Evolutionary conservation across 1,140 invertebrate genomes (phyloP).

Genomic region (Linepithema humile): DNA sequence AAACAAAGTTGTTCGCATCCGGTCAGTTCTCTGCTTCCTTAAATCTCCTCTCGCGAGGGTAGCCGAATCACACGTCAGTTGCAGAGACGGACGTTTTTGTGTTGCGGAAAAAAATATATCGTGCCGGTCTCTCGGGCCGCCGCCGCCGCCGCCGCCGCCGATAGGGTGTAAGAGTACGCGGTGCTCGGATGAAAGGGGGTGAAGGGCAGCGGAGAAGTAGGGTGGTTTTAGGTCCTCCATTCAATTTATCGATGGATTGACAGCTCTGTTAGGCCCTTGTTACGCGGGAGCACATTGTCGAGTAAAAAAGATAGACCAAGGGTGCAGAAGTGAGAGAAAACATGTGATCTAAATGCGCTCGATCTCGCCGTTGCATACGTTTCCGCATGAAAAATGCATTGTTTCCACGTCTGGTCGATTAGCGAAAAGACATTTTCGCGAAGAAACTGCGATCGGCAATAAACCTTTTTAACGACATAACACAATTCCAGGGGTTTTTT

Average conservation of each 20-base stretch:
- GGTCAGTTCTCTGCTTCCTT: constrained; percentile 71
- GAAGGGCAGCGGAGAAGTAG: constrained; percentile 67
- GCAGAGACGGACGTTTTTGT: constrained; percentile 72
- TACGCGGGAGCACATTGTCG: constrained; percentile 71
- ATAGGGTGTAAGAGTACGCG: constrained; percentile 72
- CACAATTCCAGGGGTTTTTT: not conserved
- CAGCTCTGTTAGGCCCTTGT: constrained; percentile 80
- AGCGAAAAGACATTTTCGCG: not conserved
- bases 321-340: constrained; percentile 23
- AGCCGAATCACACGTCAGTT: constrained; percentile 70
- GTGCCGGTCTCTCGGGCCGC: constrained; percentile 56
- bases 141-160: constrained; percentile 61
- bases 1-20: constrained; percentile 25
- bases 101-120: constrained; percentile 62
- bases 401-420: constrained; percentile 16
- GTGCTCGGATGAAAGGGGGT: constrained; percentile 70
- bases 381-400: constrained; percentile 30
- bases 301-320: constrained; percentile 54
- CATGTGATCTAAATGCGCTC: constrained; percentile 53
- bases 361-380: constrained; percentile 49
- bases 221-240: constrained; percentile 79
- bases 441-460: not conserved
- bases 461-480: not conserved
- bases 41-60: constrained; percentile 67
- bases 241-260: constrained; percentile 80